Evolutionary conservation across 2,888 invertebrate genomes (phyloP), one percentile per base, ranked within the genome.

Genomic region (Thecocarcelia acutangulata): DNA sequence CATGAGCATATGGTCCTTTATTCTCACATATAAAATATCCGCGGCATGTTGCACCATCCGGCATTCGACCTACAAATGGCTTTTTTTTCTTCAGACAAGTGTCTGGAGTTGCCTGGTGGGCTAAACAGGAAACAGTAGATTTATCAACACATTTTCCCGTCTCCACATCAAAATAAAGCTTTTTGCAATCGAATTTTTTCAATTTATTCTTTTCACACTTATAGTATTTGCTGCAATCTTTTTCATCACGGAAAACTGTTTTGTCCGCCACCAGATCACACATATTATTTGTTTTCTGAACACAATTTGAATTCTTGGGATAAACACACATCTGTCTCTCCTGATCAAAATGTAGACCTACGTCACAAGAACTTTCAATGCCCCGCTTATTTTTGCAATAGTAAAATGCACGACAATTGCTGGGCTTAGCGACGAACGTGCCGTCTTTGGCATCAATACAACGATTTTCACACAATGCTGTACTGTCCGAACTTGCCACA

Each of bases 11-110:
- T 1, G 13, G 6, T 3, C 85, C 85, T 42, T 80, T 80, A 46
- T 86, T 69, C 5, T 76, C 50, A 58, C 89, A 89, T 12, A 48
- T 66, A 61, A 87, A 90, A 69, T 86, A 89, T 0, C 89, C 90
- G 3, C 89, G 87, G 37, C 90, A 89, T 11, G 87, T 85, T 2
- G 84, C 83, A 0, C 15, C 68, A 11, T 79, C 56, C 0, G 85
- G 37, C 1, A 50, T 84, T 0, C 3, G 0, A 6, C 59, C 84
- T 0, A 21, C 64, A 8, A 70, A 50, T 0, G 84, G 58, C 2
- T 59, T 84, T 0, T 8, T 80, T 6, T 52, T 56, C 5, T 8
- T 72, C 8, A 58, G 17, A 11, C 90, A 89, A 0, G 85, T 58
- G 3, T 72, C 37, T 1, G 17, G 15, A 0, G 17, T 21, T 2